These are phyloP conservation scores for Apamea monoglypha DNA, from an alignment of 2,888 invertebrate genomes.

Conservation along the genomic window DNA sequence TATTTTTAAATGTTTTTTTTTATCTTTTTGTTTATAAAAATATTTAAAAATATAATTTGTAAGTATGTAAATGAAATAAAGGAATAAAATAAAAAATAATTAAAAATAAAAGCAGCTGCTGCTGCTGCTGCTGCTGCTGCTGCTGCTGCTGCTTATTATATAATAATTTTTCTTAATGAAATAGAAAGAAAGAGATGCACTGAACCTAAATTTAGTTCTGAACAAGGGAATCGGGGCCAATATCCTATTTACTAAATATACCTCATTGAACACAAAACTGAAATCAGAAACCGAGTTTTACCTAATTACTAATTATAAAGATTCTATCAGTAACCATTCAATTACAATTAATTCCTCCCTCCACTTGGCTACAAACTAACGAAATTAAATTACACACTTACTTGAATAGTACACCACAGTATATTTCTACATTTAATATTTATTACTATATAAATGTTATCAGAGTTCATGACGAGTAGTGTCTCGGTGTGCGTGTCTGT, in stretches of 20 bases:
- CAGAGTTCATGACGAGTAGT: conserved; percentile 61
- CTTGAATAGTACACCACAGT: conserved; percentile 31
- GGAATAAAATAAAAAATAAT: too few species aligned
- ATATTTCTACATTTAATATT: conserved; percentile 53
- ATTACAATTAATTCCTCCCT: conserved; percentile 16
- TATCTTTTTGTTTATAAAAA: too few species aligned
- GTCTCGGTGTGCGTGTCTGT: conserved; percentile 47
- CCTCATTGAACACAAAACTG: neutral
- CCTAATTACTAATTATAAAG: neutral
- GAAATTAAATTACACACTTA: conserved; percentile 26
- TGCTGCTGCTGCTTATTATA: too few species aligned
- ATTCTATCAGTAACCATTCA: conserved; percentile 1
- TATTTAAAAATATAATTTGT: too few species aligned
- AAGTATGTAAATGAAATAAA: too few species aligned
- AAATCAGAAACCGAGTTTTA: neutral
- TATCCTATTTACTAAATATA: neutral
- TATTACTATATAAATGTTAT: conserved; percentile 62
- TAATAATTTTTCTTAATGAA: too few species aligned
- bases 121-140: too few species aligned
- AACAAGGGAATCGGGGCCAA: too few species aligned
- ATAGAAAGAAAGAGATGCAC: too few species aligned
- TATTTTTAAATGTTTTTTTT: too few species aligned
- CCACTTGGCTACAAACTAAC: conserved; percentile 11
- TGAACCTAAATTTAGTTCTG: too few species aligned
- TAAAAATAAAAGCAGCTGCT: too few species aligned